Percentiles rank a stretch among this genome's conserved stretches.
phyloP scores from a whole-genome alignment of 2,113 vertebrate species.

The Odontophorus gujanensis region DNA sequence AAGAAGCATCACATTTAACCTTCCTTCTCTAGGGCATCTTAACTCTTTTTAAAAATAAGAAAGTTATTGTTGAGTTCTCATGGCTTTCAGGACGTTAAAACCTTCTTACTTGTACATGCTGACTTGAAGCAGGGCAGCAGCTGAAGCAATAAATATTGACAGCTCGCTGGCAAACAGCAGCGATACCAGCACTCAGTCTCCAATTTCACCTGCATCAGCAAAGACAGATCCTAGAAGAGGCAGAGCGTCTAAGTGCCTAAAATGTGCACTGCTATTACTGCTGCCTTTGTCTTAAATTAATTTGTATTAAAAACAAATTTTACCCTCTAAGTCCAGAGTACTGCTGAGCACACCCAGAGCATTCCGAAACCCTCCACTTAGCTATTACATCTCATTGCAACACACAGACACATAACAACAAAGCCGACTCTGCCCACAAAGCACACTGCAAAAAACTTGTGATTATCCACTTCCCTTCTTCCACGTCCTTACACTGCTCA shows the following conservation, averaged over 20 bases:
- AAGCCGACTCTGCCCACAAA: not conserved
- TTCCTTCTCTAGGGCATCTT: conserved; percentile 56
- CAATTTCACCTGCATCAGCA: conserved; percentile 85
- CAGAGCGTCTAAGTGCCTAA: conserved; percentile 15
- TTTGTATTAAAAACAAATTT: accelerated
- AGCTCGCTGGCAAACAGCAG: conserved; percentile 78
- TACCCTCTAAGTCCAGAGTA: not conserved
- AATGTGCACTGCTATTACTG: not conserved
- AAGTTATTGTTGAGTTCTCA: not conserved
- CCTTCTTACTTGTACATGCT: conserved; percentile 23
- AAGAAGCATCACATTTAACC: not conserved
- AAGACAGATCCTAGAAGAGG: conserved; percentile 69
- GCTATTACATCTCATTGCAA: not conserved
- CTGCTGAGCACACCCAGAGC: not conserved
- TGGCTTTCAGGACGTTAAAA: conserved; percentile 49
- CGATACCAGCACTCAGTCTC: conserved; percentile 73
- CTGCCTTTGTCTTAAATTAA: not conserved
- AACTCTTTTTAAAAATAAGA: not conserved
- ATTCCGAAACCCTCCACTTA: not conserved
- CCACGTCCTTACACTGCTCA: not conserved
- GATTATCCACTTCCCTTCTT: not conserved
- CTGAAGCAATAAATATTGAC: conserved; percentile 80
- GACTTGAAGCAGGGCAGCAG: conserved; percentile 78
- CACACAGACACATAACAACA: not conserved
- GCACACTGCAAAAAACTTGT: not conserved